These are phyloP conservation scores for Porites lobata DNA, from an alignment of 92 coral and sea anemone species.

Conservation along the genomic window DNA sequence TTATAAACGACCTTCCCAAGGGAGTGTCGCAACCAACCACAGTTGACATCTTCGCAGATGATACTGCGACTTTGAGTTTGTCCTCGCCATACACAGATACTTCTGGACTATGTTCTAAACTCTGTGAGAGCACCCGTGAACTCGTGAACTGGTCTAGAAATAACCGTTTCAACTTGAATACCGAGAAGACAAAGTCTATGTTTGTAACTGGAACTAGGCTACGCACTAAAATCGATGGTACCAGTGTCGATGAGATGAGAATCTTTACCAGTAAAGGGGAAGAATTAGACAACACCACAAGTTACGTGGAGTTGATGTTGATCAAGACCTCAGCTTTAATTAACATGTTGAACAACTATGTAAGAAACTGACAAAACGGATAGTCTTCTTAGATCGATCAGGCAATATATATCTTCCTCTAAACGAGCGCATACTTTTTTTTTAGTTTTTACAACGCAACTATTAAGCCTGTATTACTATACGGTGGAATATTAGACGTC, in stretches of 20 bases:
- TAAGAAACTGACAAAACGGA: constrained; percentile 54
- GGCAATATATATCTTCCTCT: constrained; percentile 23
- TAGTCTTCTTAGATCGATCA: constrained; percentile 35
- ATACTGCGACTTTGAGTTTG: constrained; percentile 5
- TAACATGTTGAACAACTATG: constrained; percentile 15
- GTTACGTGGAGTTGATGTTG: no score
- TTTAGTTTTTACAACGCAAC: constrained; percentile 9
- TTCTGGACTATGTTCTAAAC: not conserved
- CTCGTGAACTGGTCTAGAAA: constrained; percentile 1
- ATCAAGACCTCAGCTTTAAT: no score
- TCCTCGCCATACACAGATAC: constrained; percentile 1
- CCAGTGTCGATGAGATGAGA: not conserved
- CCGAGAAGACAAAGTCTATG: constrained; percentile 4
- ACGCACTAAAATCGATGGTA: not conserved
- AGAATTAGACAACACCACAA: no score
- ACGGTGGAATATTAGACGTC: constrained; percentile 38
- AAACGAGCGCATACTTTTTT: constrained; percentile 51
- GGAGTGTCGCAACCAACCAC: constrained; percentile 14
- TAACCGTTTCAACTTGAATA: constrained; percentile 20
- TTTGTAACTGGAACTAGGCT: constrained; percentile 3
- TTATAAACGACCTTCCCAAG: constrained; percentile 14
- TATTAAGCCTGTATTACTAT: constrained; percentile 30
- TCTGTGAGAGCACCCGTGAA: constrained; percentile 9
- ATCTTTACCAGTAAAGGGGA: no score
- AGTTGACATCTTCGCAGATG: constrained; percentile 28